phyloP scores from a whole-genome alignment of 2,797 vertebrate species.

The Eulemur albifrons region DNA sequence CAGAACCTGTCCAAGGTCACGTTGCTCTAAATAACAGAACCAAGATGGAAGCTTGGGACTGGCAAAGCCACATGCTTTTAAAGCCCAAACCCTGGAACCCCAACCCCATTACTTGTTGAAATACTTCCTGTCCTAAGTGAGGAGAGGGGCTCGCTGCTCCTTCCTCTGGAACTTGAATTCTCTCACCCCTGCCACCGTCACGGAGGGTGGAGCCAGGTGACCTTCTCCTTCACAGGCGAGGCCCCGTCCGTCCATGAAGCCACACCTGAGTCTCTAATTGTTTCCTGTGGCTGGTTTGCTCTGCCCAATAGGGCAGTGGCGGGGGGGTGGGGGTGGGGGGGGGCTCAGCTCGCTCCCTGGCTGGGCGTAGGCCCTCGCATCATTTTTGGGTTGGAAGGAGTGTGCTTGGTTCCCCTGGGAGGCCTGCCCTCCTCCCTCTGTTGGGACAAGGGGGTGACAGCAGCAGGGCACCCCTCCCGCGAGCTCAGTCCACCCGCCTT shows the following conservation, averaged over 20 bases:
- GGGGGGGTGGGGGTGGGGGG: neutral
- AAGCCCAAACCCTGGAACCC: neutral
- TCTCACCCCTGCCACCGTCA: neutral
- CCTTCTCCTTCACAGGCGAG: neutral
- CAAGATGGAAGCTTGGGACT: neutral
- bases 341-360: neutral
- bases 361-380: accelerated
- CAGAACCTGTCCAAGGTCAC: neutral
- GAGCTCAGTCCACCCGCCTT: neutral
- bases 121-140: neutral
- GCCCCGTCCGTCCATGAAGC: neutral
- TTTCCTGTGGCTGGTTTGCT: neutral
- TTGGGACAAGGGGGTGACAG: neutral
- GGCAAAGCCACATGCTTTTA: neutral
- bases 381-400: neutral
- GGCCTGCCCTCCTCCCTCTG: neutral
- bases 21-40: neutral
- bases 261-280: neutral
- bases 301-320: neutral
- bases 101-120: neutral
- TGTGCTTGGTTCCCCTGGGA: neutral
- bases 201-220: neutral
- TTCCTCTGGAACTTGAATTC: neutral
- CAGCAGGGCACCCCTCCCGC: neutral
- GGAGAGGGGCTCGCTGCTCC: too few species aligned